Conservation (phyloP, 37 sponge, comb jelly and placozoan genomes). For the Hexactinellida sp. region DNA sequence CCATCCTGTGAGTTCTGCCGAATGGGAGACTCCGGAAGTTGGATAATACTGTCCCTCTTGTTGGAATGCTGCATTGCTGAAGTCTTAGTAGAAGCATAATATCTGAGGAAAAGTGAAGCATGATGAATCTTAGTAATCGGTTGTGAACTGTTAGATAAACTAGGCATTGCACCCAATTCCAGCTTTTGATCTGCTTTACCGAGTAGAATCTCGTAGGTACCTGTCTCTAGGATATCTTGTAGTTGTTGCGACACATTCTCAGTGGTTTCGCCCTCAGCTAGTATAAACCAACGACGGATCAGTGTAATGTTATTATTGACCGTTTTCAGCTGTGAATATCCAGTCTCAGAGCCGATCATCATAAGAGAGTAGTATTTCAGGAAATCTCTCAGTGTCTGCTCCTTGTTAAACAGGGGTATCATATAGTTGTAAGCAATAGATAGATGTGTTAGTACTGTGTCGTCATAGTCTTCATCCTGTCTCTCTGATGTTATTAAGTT, state of each 20-base stretch:
- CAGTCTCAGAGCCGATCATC: neutral
- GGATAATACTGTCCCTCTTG: neutral
- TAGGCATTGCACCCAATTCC: constrained; percentile 36
- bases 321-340: constrained; percentile 39
- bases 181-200: neutral
- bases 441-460: neutral
- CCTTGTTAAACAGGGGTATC: neutral
- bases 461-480: constrained; percentile 10
- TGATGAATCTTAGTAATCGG: neutral
- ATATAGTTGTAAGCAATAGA: constrained; percentile 9
- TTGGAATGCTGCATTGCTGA: neutral
- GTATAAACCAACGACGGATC: constrained; percentile 32
- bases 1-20: neutral
- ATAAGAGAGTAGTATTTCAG: neutral
- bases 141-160: neutral
- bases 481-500: constrained; percentile 15
- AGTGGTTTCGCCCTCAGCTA: constrained; percentile 57
- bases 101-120: neutral
- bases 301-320: constrained; percentile 42
- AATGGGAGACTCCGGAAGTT: neutral
- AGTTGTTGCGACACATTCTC: constrained; percentile 51
- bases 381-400: neutral
- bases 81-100: neutral
- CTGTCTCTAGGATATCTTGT: constrained; percentile 45
- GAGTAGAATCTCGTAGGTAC: constrained; percentile 39